A percentile compares a stretch with the other conserved stretches of the same genome.
Evolutionary conservation across 2,797 vertebrate species (phyloP).

Genomic region (Euthynnus affinis): DNA sequence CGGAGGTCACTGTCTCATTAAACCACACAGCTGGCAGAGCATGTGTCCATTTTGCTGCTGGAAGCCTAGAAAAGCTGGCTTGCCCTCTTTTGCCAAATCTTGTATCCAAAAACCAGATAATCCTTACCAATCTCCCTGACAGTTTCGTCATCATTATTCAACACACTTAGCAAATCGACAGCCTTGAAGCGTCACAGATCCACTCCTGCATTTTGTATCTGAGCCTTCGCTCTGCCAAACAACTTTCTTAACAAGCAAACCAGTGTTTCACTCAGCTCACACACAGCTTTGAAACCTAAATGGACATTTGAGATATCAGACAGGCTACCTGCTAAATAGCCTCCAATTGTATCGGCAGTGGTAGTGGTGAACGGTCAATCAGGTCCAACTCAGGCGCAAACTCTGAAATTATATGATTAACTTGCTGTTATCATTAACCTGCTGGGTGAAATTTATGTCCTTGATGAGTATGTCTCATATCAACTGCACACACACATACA

Average conservation of each 20-base stretch:
- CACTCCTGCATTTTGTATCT: not conserved
- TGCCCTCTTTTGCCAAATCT: slow-evolving; percentile 6
- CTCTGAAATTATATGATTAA: slow-evolving; percentile 2
- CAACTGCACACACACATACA: not conserved
- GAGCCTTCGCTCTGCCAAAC: slow-evolving; percentile 17
- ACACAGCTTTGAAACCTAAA: not conserved
- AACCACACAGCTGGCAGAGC: slow-evolving; percentile 35
- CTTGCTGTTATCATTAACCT: not conserved
- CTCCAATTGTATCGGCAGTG: slow-evolving; percentile 21
- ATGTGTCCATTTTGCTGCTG: slow-evolving; percentile 25
- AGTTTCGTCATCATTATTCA: slow-evolving; percentile 34
- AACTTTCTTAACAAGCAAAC: slow-evolving; percentile 8
- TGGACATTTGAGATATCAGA: slow-evolving; percentile 9
- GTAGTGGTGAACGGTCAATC: slow-evolving; percentile 3
- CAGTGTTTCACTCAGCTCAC: slow-evolving; percentile 6
- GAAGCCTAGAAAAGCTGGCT: slow-evolving; percentile 9
- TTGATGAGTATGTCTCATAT: not conserved
- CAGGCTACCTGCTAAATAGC: not conserved
- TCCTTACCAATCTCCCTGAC: slow-evolving; percentile 2
- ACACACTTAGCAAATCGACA: slow-evolving; percentile 20
- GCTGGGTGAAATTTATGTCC: not conserved
- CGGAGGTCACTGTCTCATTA: slow-evolving; percentile 46
- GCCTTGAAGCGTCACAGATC: slow-evolving; percentile 3
- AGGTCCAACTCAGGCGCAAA: slow-evolving; percentile 9
- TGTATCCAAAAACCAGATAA: slow-evolving; percentile 18